Conservation (phyloP, 2,797 vertebrate genomes). For the Myripristis murdjan region DNA sequence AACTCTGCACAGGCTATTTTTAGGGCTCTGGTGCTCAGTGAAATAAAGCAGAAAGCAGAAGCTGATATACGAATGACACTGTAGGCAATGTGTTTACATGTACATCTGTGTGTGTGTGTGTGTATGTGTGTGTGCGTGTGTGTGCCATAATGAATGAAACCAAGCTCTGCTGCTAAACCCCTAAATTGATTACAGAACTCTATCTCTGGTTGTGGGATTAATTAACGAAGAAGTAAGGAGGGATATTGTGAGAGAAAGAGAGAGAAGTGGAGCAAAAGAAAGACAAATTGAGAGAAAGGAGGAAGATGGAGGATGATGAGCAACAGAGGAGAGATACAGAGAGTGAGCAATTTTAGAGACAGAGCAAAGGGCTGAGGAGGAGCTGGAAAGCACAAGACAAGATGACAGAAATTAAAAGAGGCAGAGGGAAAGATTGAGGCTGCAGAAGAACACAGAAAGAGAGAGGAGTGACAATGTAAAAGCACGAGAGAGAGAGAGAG, state of each 20-base stretch:
- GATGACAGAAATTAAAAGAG: neutral
- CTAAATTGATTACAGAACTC: slow-evolving; percentile 36
- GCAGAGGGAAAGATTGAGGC: slow-evolving; percentile 7
- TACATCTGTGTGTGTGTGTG: neutral
- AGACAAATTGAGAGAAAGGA: slow-evolving; percentile 17
- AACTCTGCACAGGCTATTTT: no score
- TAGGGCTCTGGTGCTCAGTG: neutral
- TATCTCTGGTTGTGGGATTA: slow-evolving; percentile 50
- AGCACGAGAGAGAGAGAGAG: neutral
- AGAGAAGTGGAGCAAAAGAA: neutral
- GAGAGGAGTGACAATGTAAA: neutral
- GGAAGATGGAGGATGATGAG: neutral
- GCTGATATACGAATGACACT: neutral
- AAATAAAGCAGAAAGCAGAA: neutral
- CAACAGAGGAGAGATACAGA: no score
- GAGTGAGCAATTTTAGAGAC: slow-evolving; percentile 10
- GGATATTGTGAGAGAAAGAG: slow-evolving; percentile 10
- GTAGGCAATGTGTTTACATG: neutral
- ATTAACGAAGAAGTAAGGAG: slow-evolving; percentile 32
- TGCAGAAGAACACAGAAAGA: neutral
- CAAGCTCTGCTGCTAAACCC: slow-evolving; percentile 19
- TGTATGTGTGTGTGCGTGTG: slow-evolving; percentile 9
- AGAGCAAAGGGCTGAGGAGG: neutral
- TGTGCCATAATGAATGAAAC: slow-evolving; percentile 46
- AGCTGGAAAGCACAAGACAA: slow-evolving; percentile 5